Base-by-base conservation (phyloP, 1,140 invertebrate genomes). In the Tenebrio molitor region DNA sequence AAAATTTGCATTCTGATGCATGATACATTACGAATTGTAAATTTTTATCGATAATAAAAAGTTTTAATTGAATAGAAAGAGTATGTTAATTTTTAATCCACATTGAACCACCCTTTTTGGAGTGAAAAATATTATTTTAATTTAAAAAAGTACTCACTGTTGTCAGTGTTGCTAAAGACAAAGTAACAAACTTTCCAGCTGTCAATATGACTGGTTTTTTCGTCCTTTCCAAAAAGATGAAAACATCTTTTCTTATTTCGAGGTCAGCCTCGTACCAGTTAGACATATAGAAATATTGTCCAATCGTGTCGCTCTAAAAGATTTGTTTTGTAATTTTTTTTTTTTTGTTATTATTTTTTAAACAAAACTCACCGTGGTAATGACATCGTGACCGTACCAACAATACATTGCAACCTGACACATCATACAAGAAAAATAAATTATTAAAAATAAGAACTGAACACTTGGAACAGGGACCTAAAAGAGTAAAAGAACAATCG, bases 391-490 rank as follows among this genome's bases (percentile, higher is more conserved):
- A 2, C 77, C 77, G 62, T 77, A 76, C 77, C 77, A 78, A 58
- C 77, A 77, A 69, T 77, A 78, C 36, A 78, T 71, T 8, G 68
- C 69, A 19, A 78, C 21, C 73, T 78, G 77, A 17, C 39, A 74
- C 44, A 69, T 72, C 68, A 77, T 77, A 44, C 73, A 77, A 14
- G 39, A 36, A 25, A 78, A 72, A 69, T 78, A 78, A 7, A 73
- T 29, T 2, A 77, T 29, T 6, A 75, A 19, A 16, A 70, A 66
- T 3, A 73, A 29, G 15, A 75, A 72, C 39, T 78, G 69, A 4
- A 69, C 44, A 34, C 68, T 75, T 64, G 53, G 29, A 29, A 68
- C 42, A 29, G 71, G 34, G 17, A 77, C 73, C 75, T 78, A 17
- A 5, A 62, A 67, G 12, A 10, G 1, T 5, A 53, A 36, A 46